Conservation (phyloP, 2,113 vertebrate genomes). For the Oryzias woworae region DNA sequence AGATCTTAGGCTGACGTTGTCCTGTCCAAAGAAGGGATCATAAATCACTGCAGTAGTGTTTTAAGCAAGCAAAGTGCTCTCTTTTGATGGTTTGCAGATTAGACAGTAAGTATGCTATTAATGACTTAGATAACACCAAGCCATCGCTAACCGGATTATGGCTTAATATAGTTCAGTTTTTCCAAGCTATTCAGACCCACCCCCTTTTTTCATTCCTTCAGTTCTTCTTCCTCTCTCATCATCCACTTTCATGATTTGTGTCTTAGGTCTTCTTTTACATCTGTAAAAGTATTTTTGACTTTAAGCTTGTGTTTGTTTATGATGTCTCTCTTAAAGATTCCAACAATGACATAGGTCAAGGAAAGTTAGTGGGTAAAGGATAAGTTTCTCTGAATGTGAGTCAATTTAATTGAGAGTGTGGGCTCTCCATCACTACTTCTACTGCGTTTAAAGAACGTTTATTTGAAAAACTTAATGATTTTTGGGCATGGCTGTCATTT, state of each 20-base stretch:
- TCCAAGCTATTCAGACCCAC: slow-evolving; percentile 24
- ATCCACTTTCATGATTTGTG: slow-evolving; percentile 25
- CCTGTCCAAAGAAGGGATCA: slow-evolving; percentile 47
- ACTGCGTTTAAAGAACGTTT: slow-evolving; percentile 55
- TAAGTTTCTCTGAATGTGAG: slow-evolving; percentile 35
- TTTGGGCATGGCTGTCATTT: slow-evolving; percentile 65
- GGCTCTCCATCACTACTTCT: slow-evolving; percentile 43
- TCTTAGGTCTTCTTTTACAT: not conserved
- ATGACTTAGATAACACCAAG: slow-evolving; percentile 70
- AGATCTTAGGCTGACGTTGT: slow-evolving; percentile 26
- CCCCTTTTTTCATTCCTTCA: slow-evolving; percentile 17
- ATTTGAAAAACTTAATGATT: slow-evolving; percentile 77
- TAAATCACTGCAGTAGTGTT: slow-evolving; percentile 39
- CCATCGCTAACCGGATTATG: slow-evolving; percentile 69
- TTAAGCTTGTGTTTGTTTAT: slow-evolving; percentile 7
- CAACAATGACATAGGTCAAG: slow-evolving; percentile 6
- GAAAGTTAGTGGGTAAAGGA: slow-evolving; percentile 7
- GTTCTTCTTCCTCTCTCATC: slow-evolving; percentile 10
- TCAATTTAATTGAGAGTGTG: slow-evolving; percentile 53
- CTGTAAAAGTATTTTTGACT: slow-evolving; percentile 3
- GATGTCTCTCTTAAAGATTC: not conserved
- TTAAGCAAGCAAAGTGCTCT: slow-evolving; percentile 43
- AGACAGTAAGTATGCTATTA: slow-evolving; percentile 57
- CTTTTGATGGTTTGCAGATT: slow-evolving; percentile 66
- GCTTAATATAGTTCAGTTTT: slow-evolving; percentile 61